Evolutionary conservation across 35 echinoderm and acorn worm genomes (phyloP).

Genomic region (Hemicentrotus pulcherrimus): DNA sequence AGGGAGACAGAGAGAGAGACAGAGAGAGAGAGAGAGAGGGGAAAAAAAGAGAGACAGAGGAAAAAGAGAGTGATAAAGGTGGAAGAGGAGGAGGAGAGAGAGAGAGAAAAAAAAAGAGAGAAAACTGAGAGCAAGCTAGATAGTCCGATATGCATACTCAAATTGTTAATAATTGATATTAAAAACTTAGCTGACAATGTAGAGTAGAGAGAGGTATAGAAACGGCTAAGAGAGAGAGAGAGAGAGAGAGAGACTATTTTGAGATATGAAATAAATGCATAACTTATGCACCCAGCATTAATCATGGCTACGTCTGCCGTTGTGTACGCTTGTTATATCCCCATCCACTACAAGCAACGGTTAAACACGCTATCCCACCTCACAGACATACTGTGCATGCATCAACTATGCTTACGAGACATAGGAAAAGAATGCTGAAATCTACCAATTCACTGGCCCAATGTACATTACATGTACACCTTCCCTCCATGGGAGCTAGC

Average conservation of each 20-base stretch:
- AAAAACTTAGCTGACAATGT: neutral
- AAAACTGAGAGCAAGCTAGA: neutral
- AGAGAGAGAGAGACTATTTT: neutral
- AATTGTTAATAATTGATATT: too few species aligned
- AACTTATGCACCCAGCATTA: neutral
- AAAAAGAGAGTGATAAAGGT: neutral
- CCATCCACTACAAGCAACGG: neutral
- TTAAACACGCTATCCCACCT: neutral
- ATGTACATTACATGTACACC: neutral
- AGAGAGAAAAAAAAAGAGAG: neutral
- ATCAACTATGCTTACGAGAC: neutral
- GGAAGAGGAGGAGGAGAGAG: neutral
- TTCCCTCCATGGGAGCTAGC: neutral
- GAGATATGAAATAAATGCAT: neutral
- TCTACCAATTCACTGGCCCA: neutral
- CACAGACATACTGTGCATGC: neutral
- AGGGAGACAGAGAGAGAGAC: neutral
- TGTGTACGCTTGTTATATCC: neutral
- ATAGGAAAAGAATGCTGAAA: neutral
- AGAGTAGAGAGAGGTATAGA: neutral
- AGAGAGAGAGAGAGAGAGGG: neutral
- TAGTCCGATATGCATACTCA: too few species aligned
- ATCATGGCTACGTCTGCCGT: neutral
- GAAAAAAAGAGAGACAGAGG: neutral
- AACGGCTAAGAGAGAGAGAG: neutral